A percentile compares a stretch with the other conserved stretches of the same genome.
Conservation (phyloP, 2,797 vertebrate species). For the Adrianichthys oophorus region DNA sequence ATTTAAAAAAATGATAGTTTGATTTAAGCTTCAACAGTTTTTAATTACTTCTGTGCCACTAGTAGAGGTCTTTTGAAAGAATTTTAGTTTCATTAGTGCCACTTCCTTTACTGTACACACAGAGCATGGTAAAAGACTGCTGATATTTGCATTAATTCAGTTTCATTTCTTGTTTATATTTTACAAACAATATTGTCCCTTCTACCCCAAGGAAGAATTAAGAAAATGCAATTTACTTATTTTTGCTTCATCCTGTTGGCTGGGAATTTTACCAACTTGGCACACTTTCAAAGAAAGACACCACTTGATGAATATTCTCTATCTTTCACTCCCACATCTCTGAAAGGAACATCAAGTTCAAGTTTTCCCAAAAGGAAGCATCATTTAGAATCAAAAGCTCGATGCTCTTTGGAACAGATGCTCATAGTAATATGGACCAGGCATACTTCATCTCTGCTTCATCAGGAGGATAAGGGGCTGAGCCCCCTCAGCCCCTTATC, state of each 20-base stretch:
- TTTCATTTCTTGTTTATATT: slow-evolving; percentile 10
- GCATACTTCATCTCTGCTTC: too few species aligned
- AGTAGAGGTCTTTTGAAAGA: slow-evolving; percentile 3
- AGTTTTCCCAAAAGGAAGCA: too few species aligned
- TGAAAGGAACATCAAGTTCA: too few species aligned
- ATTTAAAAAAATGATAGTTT: slow-evolving; percentile 4
- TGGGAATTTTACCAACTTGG: slow-evolving; percentile 2
- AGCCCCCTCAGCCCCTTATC: too few species aligned
- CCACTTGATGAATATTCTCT: too few species aligned
- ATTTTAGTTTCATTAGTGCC: slow-evolving; percentile 30
- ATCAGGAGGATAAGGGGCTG: too few species aligned
- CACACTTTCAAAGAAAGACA: too few species aligned
- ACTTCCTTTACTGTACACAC: too few species aligned
- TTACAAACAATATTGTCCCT: slow-evolving; percentile 18
- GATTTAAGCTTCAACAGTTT: slow-evolving; percentile 10
- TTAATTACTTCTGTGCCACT: slow-evolving; percentile 22
- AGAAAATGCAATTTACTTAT: slow-evolving; percentile 25
- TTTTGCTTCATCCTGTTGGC: slow-evolving; percentile 39
- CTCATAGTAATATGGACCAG: too few species aligned
- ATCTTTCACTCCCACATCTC: too few species aligned
- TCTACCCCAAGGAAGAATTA: slow-evolving; percentile 7
- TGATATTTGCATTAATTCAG: slow-evolving; percentile 31
- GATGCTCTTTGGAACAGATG: too few species aligned
- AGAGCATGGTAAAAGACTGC: slow-evolving; percentile 13
- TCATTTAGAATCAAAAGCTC: too few species aligned